These are phyloP conservation scores for Sacculina carcini DNA, from an alignment of 2,888 invertebrate genomes.

Conservation along the genomic window DNA sequence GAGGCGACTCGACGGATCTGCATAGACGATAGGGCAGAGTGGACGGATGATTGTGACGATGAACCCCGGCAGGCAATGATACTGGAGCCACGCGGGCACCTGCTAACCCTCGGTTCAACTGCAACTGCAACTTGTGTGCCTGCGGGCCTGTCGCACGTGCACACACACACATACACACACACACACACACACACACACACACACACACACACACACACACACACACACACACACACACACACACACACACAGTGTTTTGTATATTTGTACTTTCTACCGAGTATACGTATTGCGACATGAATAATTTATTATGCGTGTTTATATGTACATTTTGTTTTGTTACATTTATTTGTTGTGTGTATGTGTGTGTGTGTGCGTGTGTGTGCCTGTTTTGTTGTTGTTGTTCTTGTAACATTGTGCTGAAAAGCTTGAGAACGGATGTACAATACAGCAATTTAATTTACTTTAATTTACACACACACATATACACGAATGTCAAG, in stretches of 20 bases:
- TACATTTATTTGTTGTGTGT: too few relatives aligned
- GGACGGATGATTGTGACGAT: too few relatives aligned
- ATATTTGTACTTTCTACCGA: too few relatives aligned
- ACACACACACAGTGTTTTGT: too few relatives aligned
- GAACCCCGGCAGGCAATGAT: too few relatives aligned
- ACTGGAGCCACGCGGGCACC: conserved; percentile 44
- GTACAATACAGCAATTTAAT: neutral
- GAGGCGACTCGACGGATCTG: too few relatives aligned
- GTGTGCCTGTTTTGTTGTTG: too few relatives aligned
- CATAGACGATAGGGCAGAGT: too few relatives aligned
- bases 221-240: too few relatives aligned
- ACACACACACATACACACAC: neutral
- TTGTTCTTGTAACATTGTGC: too few relatives aligned
- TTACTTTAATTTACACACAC: too few relatives aligned
- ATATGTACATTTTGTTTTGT: neutral
- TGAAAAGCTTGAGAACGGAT: neutral
- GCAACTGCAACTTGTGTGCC: conserved; percentile 48
- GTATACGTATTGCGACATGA: too few relatives aligned
- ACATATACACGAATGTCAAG: conserved; percentile 2
- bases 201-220: neutral
- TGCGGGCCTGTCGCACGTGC: conserved; percentile 30
- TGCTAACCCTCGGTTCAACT: conserved; percentile 44
- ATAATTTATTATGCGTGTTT: neutral
- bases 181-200: neutral
- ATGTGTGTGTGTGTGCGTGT: neutral